Evolutionary conservation across 2,888 invertebrate species (phyloP).

Genomic region (Pterobdella sp.): DNA sequence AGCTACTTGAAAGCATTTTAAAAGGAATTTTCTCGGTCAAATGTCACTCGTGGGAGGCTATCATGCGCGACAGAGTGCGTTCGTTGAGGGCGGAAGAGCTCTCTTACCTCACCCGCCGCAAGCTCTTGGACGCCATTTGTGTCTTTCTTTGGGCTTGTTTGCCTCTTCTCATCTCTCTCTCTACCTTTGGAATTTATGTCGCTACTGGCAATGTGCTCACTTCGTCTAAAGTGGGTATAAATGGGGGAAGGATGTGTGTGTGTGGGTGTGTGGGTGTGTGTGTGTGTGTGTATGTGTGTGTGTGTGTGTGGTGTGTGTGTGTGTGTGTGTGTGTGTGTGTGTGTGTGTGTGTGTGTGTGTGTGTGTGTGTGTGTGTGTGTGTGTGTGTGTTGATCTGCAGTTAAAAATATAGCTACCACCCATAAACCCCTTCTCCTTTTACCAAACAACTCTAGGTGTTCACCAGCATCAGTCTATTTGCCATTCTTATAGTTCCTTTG

Average conservation of each 20-base stretch:
- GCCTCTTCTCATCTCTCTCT: constrained; percentile 63
- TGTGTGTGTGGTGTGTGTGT: not conserved
- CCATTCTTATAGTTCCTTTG: constrained; percentile 87
- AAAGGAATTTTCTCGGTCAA: constrained; percentile 82
- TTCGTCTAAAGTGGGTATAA: constrained; percentile 66
- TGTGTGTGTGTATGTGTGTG: constrained; percentile 13
- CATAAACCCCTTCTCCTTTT: not conserved
- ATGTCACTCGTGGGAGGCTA: constrained; percentile 84
- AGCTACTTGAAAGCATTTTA: constrained; percentile 74
- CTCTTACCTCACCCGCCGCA: constrained; percentile 70
- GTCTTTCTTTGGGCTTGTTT: constrained; percentile 98
- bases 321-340: not conserved
- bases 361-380: constrained; percentile 16
- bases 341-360: constrained; percentile 10
- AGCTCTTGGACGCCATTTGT: constrained; percentile 92
- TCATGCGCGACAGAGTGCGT: constrained; percentile 64
- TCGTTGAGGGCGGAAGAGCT: constrained; percentile 60
- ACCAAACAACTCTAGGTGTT: constrained; percentile 59
- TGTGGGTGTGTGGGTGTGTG: no score
- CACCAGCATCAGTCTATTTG: constrained; percentile 84
- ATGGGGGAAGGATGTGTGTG: not conserved
- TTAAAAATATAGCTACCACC: not conserved
- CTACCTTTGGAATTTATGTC: constrained; percentile 53
- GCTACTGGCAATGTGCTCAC: constrained; percentile 64
- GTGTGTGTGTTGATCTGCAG: constrained; percentile 11